phyloP scores from a whole-genome alignment of 2,113 vertebrate genomes.

The Phrynosoma blainvillii region DNA sequence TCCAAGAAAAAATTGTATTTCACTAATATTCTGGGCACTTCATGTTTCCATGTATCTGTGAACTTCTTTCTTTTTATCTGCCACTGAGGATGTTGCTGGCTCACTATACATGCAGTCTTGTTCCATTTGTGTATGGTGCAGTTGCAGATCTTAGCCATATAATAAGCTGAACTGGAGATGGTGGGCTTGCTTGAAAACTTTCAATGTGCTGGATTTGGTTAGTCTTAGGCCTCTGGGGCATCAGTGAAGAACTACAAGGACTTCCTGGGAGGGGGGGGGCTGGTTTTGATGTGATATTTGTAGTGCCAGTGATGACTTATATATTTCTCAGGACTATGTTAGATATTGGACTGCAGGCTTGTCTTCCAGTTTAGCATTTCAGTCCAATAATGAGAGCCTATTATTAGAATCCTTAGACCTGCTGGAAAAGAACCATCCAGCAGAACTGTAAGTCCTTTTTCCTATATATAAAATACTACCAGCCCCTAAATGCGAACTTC shows the following conservation, averaged over 20 bases:
- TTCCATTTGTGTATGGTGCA: background rate
- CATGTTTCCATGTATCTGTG: background rate
- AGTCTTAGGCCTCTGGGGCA: too few species aligned
- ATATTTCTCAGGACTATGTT: rapidly evolving
- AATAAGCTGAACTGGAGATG: rapidly evolving
- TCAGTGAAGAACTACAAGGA: background rate
- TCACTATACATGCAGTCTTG: background rate
- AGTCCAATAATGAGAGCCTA: rapidly evolving
- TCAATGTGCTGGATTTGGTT: background rate
- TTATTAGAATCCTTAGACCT: background rate
- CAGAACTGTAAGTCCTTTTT: background rate
- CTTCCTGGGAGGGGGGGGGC: background rate
- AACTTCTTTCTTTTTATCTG: background rate
- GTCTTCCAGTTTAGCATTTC: constrained; percentile 49
- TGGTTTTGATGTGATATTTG: background rate
- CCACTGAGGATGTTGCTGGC: background rate
- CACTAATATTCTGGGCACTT: background rate
- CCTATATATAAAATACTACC: background rate
- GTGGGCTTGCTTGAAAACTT: background rate
- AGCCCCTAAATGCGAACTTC: rapidly evolving
- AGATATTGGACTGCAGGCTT: rapidly evolving
- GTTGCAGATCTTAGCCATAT: background rate
- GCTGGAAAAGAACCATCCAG: background rate
- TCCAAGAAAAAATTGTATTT: background rate
- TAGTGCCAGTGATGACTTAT: background rate